Base-by-base conservation (phyloP, 2,888 invertebrate species). In the Xylota sylvarum region DNA sequence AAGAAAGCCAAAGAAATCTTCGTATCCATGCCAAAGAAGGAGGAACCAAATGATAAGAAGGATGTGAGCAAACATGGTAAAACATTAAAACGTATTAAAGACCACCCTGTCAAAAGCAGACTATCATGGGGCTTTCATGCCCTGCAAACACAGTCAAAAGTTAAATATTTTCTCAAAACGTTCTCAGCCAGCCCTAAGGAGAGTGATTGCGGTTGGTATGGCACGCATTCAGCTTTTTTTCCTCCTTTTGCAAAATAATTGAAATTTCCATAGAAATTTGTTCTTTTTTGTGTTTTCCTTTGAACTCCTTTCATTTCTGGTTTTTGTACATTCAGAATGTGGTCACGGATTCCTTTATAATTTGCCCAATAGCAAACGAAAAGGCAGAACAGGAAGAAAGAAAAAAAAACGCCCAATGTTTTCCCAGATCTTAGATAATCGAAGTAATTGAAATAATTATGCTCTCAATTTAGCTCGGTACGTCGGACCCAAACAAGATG, bases 381-480 rank as follows among this genome's bases (percentile, higher is more conserved):
- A 73, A 27, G 46, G 23, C 56, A 64, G n/a, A 37, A 6, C 37
- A 50, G 62, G 17, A 9, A 60, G 4, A 12, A 1, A 6, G 17
- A 46, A 79, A 30, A 52, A 74, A 67, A 43, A 40, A 55, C 60
- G 30, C 43, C 52, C 56, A 76, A 76, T 65, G 48, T 56, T 87
- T 79, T 58, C 40, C 58, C 86, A 90, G 90, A 91, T 91, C 88
- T 88, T 77, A 88, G 91, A 91, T 91, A 91, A 90, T 89, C 89
- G 88, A 86, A 89, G 90, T 91, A 91, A 91, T 91, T 91, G 90
- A 89, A 90, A 90, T 91, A 91, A 91, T 91, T 91, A 91, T 91
- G 90, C 90, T 91, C 91, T 91, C 91, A 90, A 91, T 91, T 91
- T 72, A 70, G 85, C 64, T 67, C 40, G 81, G 70, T 60, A 70